These are phyloP conservation scores for Menura novaehollandiae DNA, from an alignment of 2,113 vertebrate species.

Conservation along the genomic window DNA sequence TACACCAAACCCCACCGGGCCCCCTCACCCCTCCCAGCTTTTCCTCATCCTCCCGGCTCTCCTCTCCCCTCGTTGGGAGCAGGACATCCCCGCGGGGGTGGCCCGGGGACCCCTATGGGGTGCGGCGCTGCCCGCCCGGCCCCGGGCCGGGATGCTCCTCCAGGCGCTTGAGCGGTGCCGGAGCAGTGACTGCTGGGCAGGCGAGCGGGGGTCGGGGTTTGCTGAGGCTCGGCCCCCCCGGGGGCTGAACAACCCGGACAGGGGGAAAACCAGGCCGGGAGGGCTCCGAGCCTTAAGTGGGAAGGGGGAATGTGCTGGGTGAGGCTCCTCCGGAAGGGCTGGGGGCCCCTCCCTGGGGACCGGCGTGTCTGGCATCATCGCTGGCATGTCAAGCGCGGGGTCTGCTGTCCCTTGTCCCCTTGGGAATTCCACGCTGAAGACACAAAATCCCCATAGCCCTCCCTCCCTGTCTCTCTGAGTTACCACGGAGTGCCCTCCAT, in stretches of 20 bases:
- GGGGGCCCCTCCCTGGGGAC: background rate
- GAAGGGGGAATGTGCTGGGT: background rate
- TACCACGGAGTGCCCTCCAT: accelerated
- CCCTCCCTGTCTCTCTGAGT: accelerated
- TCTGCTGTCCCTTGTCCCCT: background rate
- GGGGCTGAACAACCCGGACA: accelerated
- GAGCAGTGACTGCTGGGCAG: background rate
- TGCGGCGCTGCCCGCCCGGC: background rate
- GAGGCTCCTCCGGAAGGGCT: background rate
- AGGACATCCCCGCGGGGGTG: accelerated
- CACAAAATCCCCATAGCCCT: background rate
- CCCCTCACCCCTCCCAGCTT: background rate
- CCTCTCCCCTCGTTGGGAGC: no score
- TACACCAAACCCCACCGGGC: background rate
- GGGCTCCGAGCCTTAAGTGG: background rate
- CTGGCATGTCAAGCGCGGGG: background rate
- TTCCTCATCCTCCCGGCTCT: background rate
- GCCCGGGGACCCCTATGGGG: accelerated
- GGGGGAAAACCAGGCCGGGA: background rate
- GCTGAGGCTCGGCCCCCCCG: background rate
- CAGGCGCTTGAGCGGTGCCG: background rate
- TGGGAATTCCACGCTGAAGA: background rate
- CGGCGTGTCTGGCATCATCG: background rate
- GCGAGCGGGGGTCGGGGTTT: background rate
- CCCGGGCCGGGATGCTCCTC: background rate